Evolutionary conservation across 2,113 vertebrate genomes (phyloP).

Genomic region (Eretmochelys imbricata): DNA sequence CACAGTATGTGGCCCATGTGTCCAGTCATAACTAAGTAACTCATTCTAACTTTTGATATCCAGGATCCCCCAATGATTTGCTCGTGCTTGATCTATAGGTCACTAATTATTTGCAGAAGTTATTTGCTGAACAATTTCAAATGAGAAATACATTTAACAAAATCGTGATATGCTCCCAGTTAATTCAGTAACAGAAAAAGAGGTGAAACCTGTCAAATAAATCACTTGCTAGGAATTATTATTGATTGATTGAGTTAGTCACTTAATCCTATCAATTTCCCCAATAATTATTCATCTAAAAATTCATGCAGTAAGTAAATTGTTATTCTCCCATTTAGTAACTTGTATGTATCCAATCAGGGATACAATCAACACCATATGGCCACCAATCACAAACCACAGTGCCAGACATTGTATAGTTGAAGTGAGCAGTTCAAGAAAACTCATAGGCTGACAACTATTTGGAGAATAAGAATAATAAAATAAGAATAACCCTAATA

Average conservation of each 20-base stretch:
- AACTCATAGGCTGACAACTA: not conserved
- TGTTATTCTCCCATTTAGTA: too few species aligned
- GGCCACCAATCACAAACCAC: not conserved
- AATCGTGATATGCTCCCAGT: not conserved
- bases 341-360: not conserved
- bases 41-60: not conserved
- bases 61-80: too few species aligned
- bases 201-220: not conserved
- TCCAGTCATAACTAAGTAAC: not conserved
- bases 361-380: not conserved
- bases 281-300: too few species aligned
- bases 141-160: not conserved
- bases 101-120: fast-evolving
- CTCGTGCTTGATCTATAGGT: fast-evolving
- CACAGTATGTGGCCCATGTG: not conserved
- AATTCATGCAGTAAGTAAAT: too few species aligned
- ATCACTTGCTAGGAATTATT: not conserved
- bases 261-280: not conserved
- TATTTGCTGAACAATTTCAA: fast-evolving
- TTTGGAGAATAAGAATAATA: not conserved
- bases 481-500: not conserved
- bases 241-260: not conserved
- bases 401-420: too few species aligned
- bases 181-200: not conserved
- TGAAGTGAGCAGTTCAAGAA: not conserved